Percentiles rank a stretch among this genome's conserved stretches.
phyloP scores from a whole-genome alignment of 2,888 invertebrate species.

The Balanococcus diminutus region DNA sequence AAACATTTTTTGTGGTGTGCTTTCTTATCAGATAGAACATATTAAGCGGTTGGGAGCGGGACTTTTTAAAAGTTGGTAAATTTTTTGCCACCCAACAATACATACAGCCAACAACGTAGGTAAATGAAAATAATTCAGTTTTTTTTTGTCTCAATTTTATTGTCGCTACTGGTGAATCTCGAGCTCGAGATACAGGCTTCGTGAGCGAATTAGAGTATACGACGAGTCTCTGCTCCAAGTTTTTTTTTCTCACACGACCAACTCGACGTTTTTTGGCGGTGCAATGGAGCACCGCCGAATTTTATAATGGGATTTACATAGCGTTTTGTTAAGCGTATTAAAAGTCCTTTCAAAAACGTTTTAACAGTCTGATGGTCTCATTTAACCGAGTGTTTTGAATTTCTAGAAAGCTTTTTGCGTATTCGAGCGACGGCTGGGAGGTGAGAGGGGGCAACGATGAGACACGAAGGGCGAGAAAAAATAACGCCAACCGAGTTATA shows the following conservation, averaged over 20 bases:
- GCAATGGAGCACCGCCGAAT: conserved; percentile 33
- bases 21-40: too few species aligned
- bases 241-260: conserved; percentile 15
- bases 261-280: conserved; percentile 2
- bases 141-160: too few species aligned
- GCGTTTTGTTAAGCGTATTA: conserved; percentile 25
- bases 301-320: conserved; percentile 37
- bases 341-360: conserved; percentile 29
- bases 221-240: neutral
- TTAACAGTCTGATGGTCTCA: conserved; percentile 42
- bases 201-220: too few species aligned
- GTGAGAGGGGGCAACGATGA: neutral
- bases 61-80: too few species aligned
- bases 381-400: conserved; percentile 33
- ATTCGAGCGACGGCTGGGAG: neutral
- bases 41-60: too few species aligned
- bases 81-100: too few species aligned
- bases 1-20: too few species aligned
- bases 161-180: too few species aligned
- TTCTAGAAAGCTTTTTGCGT: conserved; percentile 29
- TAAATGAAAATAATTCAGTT: neutral
- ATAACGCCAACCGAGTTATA: neutral
- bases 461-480: neutral
- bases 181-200: too few species aligned
- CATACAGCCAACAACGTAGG: too few species aligned